Evolutionary conservation across 2,113 vertebrate genomes (phyloP).

Genomic region (Amphiprion percula): DNA sequence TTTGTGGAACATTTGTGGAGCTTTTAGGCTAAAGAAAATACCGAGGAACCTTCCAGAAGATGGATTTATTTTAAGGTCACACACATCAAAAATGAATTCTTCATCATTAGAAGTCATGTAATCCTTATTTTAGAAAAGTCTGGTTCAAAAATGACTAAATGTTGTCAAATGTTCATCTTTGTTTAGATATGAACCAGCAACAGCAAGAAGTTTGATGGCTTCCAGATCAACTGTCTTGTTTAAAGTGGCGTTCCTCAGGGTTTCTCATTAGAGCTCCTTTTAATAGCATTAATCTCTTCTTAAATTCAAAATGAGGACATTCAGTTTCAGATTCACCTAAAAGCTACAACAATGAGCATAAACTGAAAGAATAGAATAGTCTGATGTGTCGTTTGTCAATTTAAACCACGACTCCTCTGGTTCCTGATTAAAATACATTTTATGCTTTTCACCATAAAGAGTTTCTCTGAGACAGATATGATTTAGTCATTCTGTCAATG

Average conservation of each 20-base stretch:
- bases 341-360: no score
- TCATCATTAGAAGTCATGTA: neutral
- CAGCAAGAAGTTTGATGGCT: neutral
- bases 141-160: no score
- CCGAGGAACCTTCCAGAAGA: slow-evolving; percentile 29
- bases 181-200: neutral
- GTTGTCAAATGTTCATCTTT: no score
- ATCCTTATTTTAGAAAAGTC: neutral
- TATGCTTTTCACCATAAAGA: no score
- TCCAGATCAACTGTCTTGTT: neutral
- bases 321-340: no score
- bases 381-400: no score
- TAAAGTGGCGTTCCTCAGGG: slow-evolving; percentile 1
- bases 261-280: neutral
- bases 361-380: no score
- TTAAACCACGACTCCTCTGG: no score
- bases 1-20: neutral
- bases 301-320: no score
- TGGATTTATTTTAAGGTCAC: slow-evolving; percentile 37
- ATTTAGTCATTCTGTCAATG: no score
- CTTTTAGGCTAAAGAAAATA: slow-evolving; percentile 61
- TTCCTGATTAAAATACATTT: no score
- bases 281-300: neutral
- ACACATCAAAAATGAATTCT: slow-evolving; percentile 10
- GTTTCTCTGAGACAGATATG: no score